Base-by-base conservation (phyloP, 2,797 vertebrate genomes). In the Gadopsis marmoratus region DNA sequence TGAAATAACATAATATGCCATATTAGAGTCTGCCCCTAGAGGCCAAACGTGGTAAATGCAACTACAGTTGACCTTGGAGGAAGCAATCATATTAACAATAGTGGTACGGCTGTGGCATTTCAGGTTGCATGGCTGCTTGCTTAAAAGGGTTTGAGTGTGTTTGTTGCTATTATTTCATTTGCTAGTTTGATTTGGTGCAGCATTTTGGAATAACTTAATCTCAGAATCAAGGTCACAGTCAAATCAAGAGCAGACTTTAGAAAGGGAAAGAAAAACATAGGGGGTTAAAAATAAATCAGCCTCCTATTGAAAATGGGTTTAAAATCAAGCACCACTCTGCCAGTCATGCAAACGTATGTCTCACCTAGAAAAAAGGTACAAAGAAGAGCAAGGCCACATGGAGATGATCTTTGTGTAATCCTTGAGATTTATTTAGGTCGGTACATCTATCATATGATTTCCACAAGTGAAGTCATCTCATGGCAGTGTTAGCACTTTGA, bases 41-140 rank as follows among this genome's bases (percentile, higher is more conserved):
- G 83, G 77, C 48, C 72, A 59, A 65, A 81, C 76, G 68, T 51
- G 75, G 50, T 65, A 74, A 81, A 71, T 50, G 62, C 23, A 83
- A 71, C 78, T 13, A n/a, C 8, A 60, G 5, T 10, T 82, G 85
- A 86, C 84, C 77, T 83, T 76, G 78, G 26, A 80, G 58, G 50
- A 70, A n/a, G 50, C 47, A 77, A 48, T 37, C 59, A 53, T 29
- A 76, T 68, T 23, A 33, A 68, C 33, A 33, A 13, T 5, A 33
- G 31, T 11, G 41, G 48, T 37, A 19, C 16, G 8, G 43, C 19
- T 21, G 33, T 59, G 10, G 61, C 13, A 0, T 62, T 68, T 63
- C 5, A 33, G 58, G 26, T 43, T 54, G n/a, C 19, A 14, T 23
- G 16, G 5, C 29, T 55, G 54, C 37, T 70, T 45, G 21, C 7